Evolutionary conservation across 2,113 vertebrate genomes (phyloP).

Genomic region (Poeciliopsis prolifica): DNA sequence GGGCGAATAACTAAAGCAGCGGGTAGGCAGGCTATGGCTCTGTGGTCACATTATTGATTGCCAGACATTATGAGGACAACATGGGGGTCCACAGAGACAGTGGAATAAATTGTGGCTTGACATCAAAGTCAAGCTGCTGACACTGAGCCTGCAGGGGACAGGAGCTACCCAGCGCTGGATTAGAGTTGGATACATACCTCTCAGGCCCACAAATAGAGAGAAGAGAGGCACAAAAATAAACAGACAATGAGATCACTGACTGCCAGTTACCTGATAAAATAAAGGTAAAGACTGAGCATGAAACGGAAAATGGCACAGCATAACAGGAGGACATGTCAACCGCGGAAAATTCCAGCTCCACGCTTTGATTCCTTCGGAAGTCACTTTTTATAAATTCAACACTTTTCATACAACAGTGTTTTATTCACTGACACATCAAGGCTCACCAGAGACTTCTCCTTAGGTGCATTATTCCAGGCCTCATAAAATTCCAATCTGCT

Average conservation of each 20-base stretch:
- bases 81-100: constrained; percentile 59
- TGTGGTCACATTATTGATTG: constrained; percentile 73
- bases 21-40: constrained; percentile 46
- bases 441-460: constrained; percentile 45
- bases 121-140: constrained; percentile 71
- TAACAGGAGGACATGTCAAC: constrained; percentile 36
- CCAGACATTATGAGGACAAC: constrained; percentile 69
- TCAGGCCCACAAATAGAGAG: constrained; percentile 10
- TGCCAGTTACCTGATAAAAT: constrained; percentile 42
- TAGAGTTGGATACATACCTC: constrained; percentile 51
- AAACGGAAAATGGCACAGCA: constrained; percentile 34
- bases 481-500: constrained; percentile 63
- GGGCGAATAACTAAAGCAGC: constrained; percentile 65
- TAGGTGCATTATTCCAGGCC: constrained; percentile 44
- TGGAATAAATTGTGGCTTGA: constrained; percentile 72
- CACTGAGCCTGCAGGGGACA: constrained; percentile 69
- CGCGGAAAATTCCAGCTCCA: constrained; percentile 50
- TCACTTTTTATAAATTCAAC: constrained; percentile 41
- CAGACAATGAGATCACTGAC: constrained; percentile 34
- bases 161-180: constrained; percentile 62
- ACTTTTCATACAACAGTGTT: constrained; percentile 42
- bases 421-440: constrained; percentile 63
- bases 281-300: constrained; percentile 18
- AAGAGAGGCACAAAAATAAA: constrained; percentile 48
- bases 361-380: constrained; percentile 26